These are phyloP conservation scores for Bergia puertoricense DNA, from an alignment of 92 coral and sea anemone species.

Conservation along the genomic window DNA sequence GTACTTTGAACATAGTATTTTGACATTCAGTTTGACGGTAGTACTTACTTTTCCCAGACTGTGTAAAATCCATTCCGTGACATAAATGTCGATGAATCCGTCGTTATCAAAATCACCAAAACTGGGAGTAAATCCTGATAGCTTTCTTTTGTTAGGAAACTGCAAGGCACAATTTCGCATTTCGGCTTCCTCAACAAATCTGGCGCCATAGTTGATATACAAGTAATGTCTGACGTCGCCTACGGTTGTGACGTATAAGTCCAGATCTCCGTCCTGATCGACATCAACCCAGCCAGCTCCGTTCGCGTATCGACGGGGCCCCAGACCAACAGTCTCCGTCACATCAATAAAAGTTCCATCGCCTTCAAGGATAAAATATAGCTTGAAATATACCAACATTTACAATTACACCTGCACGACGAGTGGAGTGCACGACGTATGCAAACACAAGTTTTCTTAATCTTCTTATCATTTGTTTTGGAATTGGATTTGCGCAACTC, in stretches of 20 bases:
- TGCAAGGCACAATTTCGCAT: conserved; percentile 83
- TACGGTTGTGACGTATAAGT: conserved; percentile 89
- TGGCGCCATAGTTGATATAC: conserved; percentile 80
- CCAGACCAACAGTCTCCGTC: conserved; percentile 70
- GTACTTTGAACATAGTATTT: background rate
- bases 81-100: conserved; percentile 89
- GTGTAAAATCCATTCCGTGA: conserved; percentile 91
- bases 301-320: conserved; percentile 84
- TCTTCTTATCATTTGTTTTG: too few species aligned
- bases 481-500: too few species aligned
- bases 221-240: conserved; percentile 87
- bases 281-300: conserved; percentile 98
- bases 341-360: conserved; percentile 91
- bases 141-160: conserved; percentile 77
- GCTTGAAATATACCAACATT: background rate
- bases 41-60: conserved; percentile 76
- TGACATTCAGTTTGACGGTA: background rate
- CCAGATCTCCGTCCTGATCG: conserved; percentile 95
- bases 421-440: too few species aligned
- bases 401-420: too few species aligned
- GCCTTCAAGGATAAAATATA: conserved; percentile 45
- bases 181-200: conserved; percentile 81
- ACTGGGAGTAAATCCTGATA: conserved; percentile 92
- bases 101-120: conserved; percentile 93
- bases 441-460: too few species aligned